phyloP scores from a whole-genome alignment of 2,113 vertebrate species.

The Dicaeum eximium region DNA sequence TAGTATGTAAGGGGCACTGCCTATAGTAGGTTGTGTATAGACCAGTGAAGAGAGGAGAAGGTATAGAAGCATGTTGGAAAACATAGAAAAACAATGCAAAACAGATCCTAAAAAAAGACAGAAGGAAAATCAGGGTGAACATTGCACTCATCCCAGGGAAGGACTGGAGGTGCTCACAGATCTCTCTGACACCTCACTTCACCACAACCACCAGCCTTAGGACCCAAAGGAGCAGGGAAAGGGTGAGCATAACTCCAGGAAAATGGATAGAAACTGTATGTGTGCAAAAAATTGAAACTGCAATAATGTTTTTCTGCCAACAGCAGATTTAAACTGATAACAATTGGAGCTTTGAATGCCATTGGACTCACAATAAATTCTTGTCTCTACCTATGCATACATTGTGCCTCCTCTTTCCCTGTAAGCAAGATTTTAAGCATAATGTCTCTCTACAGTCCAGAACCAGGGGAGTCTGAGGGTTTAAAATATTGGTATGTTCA shows the following conservation, averaged over 20 bases:
- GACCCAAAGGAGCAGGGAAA: background rate
- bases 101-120: background rate
- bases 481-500: background rate
- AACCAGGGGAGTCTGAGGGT: background rate
- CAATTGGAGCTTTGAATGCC: background rate
- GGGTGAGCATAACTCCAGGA: background rate
- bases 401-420: background rate
- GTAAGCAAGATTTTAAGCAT: background rate
- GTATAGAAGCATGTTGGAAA: background rate
- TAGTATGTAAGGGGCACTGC: accelerated
- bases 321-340: background rate
- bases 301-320: background rate
- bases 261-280: background rate
- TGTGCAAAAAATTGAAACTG: background rate
- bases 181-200: background rate
- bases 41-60: background rate
- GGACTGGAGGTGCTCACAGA: background rate
- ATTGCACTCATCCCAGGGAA: background rate
- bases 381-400: background rate
- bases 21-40: background rate
- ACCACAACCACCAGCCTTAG: background rate
- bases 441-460: background rate
- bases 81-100: accelerated
- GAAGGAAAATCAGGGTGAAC: background rate
- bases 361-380: background rate